A percentile compares a stretch with the other conserved stretches of the same genome.
Conservation (phyloP, 1,140 invertebrate species). For the Apis laboriosa region DNA sequence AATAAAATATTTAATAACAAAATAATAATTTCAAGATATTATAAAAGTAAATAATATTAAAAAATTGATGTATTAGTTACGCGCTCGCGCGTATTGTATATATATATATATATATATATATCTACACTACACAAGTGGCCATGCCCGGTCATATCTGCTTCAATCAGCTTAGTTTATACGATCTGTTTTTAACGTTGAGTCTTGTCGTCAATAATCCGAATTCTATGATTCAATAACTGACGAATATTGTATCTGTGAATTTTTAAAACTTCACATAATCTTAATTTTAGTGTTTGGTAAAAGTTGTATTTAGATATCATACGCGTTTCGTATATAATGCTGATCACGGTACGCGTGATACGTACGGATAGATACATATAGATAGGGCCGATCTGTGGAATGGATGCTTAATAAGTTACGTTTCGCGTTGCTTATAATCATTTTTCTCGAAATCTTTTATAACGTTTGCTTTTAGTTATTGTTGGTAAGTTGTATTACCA, state of each 20-base stretch:
- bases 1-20: background rate
- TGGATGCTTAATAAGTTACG: conserved; percentile 48
- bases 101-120: background rate
- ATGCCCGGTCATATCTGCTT: conserved; percentile 47
- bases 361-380: conserved; percentile 42
- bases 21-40: background rate
- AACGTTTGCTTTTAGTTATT: background rate
- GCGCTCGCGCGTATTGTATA: background rate
- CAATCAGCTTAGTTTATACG: conserved; percentile 50
- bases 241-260: conserved; percentile 14
- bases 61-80: background rate
- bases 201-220: conserved; percentile 30
- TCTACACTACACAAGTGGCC: conserved; percentile 20
- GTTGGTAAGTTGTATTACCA: conserved; percentile 18
- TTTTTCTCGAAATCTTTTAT: background rate
- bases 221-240: conserved; percentile 17
- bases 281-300: background rate
- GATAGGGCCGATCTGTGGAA: conserved; percentile 42
- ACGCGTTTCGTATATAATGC: conserved; percentile 26
- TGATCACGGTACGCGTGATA: conserved; percentile 47
- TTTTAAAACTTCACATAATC: background rate
- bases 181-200: conserved; percentile 41
- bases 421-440: conserved; percentile 29
- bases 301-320: conserved; percentile 16
- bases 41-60: conserved; percentile 4